Evolutionary conservation across 2,113 vertebrate species (phyloP).

Genomic region (Fulmarus glacialis): DNA sequence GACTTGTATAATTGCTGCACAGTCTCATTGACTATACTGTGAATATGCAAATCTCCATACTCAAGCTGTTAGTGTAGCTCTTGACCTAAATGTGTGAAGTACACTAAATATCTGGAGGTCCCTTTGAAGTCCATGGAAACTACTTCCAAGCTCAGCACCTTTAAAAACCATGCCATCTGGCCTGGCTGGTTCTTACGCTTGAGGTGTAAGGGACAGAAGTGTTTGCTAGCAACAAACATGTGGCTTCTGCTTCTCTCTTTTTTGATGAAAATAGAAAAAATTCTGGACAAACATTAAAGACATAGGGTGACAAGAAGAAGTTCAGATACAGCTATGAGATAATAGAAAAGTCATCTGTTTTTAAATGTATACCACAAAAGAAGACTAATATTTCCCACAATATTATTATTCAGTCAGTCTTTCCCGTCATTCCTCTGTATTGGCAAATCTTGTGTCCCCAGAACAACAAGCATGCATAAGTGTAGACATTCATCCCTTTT

Average conservation of each 20-base stretch:
- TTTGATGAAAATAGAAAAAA: neutral
- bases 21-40: neutral
- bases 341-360: neutral
- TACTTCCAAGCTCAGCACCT: neutral
- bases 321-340: neutral
- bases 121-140: neutral
- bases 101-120: neutral
- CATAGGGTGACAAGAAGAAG: neutral
- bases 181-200: neutral
- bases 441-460: neutral
- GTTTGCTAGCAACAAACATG: neutral
- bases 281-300: neutral
- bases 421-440: neutral
- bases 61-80: neutral
- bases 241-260: neutral
- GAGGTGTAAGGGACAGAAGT: neutral
- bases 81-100: neutral
- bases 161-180: neutral
- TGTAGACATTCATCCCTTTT: neutral
- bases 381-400: neutral
- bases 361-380: neutral
- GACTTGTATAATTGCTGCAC: neutral
- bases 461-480: neutral
- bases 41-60: neutral
- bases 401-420: neutral